Evolutionary conservation across 1,140 invertebrate genomes (phyloP), one percentile per base, ranked within the genome.

Genomic region (Meteorus sp.): DNA sequence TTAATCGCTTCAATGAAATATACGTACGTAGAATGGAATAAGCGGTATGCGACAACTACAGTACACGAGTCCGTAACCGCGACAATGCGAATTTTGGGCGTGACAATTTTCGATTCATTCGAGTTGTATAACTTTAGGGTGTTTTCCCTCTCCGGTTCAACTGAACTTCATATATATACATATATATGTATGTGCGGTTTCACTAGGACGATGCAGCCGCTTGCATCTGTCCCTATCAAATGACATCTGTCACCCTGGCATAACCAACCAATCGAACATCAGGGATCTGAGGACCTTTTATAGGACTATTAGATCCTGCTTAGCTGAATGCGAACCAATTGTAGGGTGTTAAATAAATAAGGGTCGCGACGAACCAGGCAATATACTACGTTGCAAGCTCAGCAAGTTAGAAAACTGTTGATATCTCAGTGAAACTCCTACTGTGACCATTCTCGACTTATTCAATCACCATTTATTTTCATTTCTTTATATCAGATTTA

Each of bases 321-420:
- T 80, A 80, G 75, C 59, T 52, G n/a, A 63, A 61, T 45, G 66
- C 70, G 68, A 70, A 69, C 76, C 77, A 79, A 79, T 79, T 76
- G 75, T 71, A 77, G 74, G 73, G 73, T 79, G 74, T 71, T 80
- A 77, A 79, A 79, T 79, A 78, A 80, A 80, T 78, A 80, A 77
- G 74, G 75, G 72, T 72, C 72, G 65, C 62, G 51, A 63, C 62
- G 68, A 62, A 58, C n/a, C n/a, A n/a, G n/a, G n/a, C n/a, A n/a
- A n/a, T n/a, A n/a, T n/a, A n/a, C n/a, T n/a, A n/a, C n/a, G n/a
- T n/a, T n/a, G n/a, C n/a, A n/a, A n/a, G n/a, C n/a, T n/a, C n/a
- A n/a, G n/a, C n/a, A n/a, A n/a, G n/a, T n/a, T n/a, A n/a, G n/a
- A n/a, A n/a, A n/a, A n/a, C 11, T 33, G 29, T 7, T 33, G 11